phyloP scores from a whole-genome alignment of 2,888 invertebrate genomes.

The Kuschelorhynchus macadamiae region DNA sequence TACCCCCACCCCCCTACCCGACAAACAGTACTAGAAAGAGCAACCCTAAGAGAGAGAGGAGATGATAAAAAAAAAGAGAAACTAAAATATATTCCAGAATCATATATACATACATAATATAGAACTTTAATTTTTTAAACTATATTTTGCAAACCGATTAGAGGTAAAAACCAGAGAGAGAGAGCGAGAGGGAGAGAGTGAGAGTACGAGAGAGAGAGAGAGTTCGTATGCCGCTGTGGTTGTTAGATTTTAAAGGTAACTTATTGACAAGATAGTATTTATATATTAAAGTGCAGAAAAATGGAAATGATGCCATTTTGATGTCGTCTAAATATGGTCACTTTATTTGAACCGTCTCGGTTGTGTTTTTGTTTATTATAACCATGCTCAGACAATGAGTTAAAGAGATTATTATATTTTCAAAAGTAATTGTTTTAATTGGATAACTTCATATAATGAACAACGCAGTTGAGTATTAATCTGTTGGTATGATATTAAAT shows the following conservation, averaged over 20 bases:
- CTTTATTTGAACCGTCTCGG: too few species aligned
- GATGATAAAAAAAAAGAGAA: background rate
- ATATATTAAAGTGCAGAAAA: conserved; percentile 33
- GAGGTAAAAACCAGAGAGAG: too few species aligned
- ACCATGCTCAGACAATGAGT: too few species aligned
- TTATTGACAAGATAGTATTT: conserved; percentile 38
- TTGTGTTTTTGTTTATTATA: too few species aligned
- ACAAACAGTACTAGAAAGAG: too few species aligned
- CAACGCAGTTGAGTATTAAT: too few species aligned
- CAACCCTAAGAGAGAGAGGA: conserved; percentile 13
- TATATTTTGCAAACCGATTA: conserved; percentile 59
- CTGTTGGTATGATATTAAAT: too few species aligned
- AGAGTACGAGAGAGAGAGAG: conserved; percentile 33
- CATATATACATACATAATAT: conserved; percentile 19
- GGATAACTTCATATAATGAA: too few species aligned
- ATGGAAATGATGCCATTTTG: background rate
- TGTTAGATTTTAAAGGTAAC: conserved; percentile 39
- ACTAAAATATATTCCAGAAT: conserved; percentile 52
- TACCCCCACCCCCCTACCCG: too few species aligned
- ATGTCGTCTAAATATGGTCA: too few species aligned
- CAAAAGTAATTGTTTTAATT: too few species aligned
- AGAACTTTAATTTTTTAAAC: conserved; percentile 59
- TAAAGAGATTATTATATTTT: too few species aligned
- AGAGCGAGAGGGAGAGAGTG: conserved; percentile 46
- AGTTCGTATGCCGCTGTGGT: conserved; percentile 44